phyloP scores from a whole-genome alignment of 2,888 invertebrate species.

The Melipona bicolor region DNA sequence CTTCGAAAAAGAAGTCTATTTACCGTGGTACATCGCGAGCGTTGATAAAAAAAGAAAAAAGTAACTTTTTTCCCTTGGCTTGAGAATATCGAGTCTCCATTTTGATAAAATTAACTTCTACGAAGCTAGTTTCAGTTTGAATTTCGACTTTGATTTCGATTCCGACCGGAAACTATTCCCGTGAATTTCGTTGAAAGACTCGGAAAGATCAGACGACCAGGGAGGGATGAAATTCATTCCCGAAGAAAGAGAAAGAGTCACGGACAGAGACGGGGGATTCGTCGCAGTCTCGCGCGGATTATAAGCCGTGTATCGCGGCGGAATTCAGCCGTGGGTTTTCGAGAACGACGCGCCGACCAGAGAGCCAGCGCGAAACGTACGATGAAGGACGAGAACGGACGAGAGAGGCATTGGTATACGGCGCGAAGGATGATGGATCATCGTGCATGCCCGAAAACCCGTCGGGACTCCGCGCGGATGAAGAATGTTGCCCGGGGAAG shows the following conservation, averaged over 20 bases:
- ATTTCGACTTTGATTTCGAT: background rate
- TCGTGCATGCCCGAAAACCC: constrained; percentile 76
- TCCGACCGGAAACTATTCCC: background rate
- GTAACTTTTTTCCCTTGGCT: background rate
- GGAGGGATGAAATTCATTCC: background rate
- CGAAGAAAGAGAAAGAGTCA: background rate
- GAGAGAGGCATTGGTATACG: constrained; percentile 69
- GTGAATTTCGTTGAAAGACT: background rate
- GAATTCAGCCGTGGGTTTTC: constrained; percentile 14
- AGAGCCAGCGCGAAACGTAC: constrained; percentile 61
- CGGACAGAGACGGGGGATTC: background rate
- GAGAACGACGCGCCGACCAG: constrained; percentile 21
- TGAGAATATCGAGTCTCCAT: background rate
- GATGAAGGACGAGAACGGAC: constrained; percentile 66
- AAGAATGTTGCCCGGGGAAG: constrained; percentile 72
- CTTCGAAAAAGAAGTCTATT: constrained; percentile 16
- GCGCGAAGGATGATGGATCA: constrained; percentile 77
- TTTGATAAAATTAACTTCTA: background rate
- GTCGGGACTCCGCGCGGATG: constrained; percentile 72
- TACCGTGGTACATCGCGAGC: constrained; percentile 2
- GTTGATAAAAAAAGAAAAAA: background rate
- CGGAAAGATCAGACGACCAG: background rate
- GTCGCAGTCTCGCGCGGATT: background rate
- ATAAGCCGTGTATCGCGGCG: background rate
- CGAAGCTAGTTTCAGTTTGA: accelerated